These are phyloP conservation scores for Chrysochloris asiatica DNA, from an alignment of 2,113 vertebrate species.

Conservation along the genomic window DNA sequence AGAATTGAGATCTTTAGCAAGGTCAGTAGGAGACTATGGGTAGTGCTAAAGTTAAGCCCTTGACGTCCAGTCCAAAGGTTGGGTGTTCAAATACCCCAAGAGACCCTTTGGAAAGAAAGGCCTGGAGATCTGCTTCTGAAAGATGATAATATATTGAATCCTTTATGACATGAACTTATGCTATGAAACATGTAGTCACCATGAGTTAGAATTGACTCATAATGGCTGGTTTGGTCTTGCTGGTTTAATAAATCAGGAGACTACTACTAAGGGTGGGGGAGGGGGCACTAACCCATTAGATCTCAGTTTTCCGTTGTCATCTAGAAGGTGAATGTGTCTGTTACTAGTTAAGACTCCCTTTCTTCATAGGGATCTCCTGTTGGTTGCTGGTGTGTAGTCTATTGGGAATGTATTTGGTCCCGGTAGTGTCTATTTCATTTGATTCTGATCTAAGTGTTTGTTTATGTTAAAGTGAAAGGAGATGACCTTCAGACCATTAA, in stretches of 20 bases:
- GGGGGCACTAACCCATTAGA: too few species aligned
- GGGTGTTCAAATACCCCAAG: background rate
- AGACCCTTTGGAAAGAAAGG: background rate
- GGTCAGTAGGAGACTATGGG: background rate
- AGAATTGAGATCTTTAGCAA: background rate
- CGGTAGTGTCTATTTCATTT: background rate
- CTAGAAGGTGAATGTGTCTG: too few species aligned
- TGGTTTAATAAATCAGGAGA: background rate
- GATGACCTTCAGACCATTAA: conserved; percentile 93
- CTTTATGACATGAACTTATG: background rate
- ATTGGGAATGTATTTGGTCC: background rate
- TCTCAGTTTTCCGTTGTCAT: too few species aligned
- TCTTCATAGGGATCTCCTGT: background rate
- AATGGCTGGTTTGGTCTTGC: background rate
- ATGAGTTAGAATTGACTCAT: background rate
- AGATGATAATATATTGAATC: background rate
- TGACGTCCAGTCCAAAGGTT: background rate
- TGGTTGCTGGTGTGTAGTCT: background rate
- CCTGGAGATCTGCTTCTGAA: background rate
- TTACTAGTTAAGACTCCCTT: too few species aligned
- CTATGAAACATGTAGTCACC: too few species aligned
- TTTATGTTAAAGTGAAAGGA: conserved; percentile 86
- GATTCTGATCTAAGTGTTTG: conserved; percentile 33
- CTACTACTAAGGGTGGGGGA: background rate
- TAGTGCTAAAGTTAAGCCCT: background rate